Conservation (phyloP, 2,888 invertebrate genomes). For the Drosophila neotestacea region DNA sequence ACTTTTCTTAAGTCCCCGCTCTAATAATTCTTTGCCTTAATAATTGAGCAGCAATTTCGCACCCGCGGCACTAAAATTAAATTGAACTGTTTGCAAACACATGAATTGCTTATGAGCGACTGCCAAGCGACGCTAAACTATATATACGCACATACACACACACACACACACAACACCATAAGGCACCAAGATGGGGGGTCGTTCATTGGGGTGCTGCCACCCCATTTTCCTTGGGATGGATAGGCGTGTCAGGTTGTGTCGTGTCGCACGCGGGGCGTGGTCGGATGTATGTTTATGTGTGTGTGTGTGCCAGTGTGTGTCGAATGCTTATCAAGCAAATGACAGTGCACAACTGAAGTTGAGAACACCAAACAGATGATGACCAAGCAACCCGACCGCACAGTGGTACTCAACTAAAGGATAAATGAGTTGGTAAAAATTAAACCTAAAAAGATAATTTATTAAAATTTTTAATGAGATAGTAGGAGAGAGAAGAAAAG, state of each 20-base stretch:
- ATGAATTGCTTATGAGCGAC: conserved; percentile 78
- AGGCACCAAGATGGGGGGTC: neutral
- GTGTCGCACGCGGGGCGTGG: conserved; percentile 55
- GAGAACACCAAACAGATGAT: conserved; percentile 69
- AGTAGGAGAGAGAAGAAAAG: too few species aligned
- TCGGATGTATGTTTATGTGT: conserved; percentile 12
- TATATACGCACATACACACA: conserved; percentile 19
- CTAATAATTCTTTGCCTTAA: conserved; percentile 76
- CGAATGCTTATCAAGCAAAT: conserved; percentile 73
- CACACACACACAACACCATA: conserved; percentile 7
- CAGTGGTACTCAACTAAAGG: conserved; percentile 33
- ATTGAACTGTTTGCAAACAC: conserved; percentile 81
- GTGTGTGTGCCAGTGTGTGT: conserved; percentile 28
- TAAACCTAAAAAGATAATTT: too few species aligned
- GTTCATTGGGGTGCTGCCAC: conserved; percentile 2
- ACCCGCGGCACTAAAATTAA: conserved; percentile 80
- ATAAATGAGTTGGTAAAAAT: too few species aligned
- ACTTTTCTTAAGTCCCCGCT: conserved; percentile 30
- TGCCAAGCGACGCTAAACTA: conserved; percentile 56
- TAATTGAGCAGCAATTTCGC: conserved; percentile 80
- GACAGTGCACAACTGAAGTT: conserved; percentile 73
- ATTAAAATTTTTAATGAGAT: too few species aligned
- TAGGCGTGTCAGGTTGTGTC: conserved; percentile 62
- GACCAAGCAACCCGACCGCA: conserved; percentile 72
- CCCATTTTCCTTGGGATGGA: neutral